Conservation (phyloP, 2,113 vertebrate genomes). For the Isichthys henryi region DNA sequence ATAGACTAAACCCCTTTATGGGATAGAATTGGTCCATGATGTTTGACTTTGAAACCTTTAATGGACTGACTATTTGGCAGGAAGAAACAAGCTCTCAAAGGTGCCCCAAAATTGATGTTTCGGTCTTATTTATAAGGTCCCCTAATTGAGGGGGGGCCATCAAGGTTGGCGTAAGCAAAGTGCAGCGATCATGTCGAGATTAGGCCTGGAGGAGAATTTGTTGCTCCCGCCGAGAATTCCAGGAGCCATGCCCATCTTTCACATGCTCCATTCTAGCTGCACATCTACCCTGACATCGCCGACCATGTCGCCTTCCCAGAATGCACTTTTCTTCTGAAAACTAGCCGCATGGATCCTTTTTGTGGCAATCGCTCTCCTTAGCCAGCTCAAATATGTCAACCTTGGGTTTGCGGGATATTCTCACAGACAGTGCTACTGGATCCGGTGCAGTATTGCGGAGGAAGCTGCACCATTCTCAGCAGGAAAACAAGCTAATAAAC, state of each 20-base stretch:
- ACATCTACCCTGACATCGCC: neutral
- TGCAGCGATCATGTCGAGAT: constrained; percentile 22
- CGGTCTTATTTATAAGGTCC: constrained; percentile 1
- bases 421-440: constrained; percentile 18
- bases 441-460: constrained; percentile 23
- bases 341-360: neutral
- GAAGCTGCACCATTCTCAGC: constrained; percentile 31
- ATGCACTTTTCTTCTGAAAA: constrained; percentile 5
- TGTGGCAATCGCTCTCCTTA: neutral
- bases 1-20: constrained; percentile 19
- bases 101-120: neutral
- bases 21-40: neutral
- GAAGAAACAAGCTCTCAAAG: neutral
- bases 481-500: constrained; percentile 31
- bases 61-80: constrained; percentile 1
- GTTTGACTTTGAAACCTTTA: neutral
- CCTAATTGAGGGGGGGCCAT: neutral
- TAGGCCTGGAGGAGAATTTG: constrained; percentile 8
- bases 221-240: constrained; percentile 20
- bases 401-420: neutral
- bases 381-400: neutral
- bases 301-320: constrained; percentile 16
- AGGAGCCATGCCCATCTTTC: constrained; percentile 11
- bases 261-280: constrained; percentile 18
- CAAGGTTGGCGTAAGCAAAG: neutral